These are phyloP conservation scores for Allophyes oxyacanthae DNA, from an alignment of 2,888 invertebrate species.

Conservation along the genomic window DNA sequence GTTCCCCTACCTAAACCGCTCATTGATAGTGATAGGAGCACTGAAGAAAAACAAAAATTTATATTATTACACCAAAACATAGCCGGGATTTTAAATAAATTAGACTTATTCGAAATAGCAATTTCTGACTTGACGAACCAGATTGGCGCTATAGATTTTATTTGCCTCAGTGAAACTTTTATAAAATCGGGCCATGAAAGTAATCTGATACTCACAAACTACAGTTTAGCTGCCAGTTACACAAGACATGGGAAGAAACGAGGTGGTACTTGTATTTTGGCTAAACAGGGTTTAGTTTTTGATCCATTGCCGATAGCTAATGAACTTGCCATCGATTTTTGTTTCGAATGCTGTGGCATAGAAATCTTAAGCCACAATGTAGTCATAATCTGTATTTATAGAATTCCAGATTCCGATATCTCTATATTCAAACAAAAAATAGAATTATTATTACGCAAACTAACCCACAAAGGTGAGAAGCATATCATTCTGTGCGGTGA, in stretches of 20 bases:
- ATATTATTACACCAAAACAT: constrained; percentile 1
- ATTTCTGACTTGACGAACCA: neutral
- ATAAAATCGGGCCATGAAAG: constrained; percentile 10
- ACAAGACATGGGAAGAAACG: neutral
- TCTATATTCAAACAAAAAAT: neutral
- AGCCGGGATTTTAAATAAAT: constrained; percentile 1
- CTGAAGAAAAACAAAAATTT: neutral
- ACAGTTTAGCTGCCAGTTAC: constrained; percentile 3
- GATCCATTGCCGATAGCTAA: neutral
- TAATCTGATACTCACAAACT: constrained; percentile 2
- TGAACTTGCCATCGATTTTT: constrained; percentile 1
- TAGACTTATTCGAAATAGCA: constrained; percentile 1
- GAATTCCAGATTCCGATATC: constrained; percentile 1
- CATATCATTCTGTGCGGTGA: neutral
- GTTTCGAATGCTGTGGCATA: constrained; percentile 2
- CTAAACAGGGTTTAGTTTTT: neutral
- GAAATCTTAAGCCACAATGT: neutral
- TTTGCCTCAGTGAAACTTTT: constrained; percentile 11
- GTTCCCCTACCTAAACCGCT: too few species aligned
- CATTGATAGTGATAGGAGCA: too few species aligned
- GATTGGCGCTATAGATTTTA: constrained; percentile 4
- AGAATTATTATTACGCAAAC: neutral
- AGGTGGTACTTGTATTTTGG: constrained; percentile 1
- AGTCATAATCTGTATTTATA: neutral
- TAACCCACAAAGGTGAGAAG: too few species aligned